Evolutionary conservation across 2,888 invertebrate genomes (phyloP).

Genomic region (Exocentrus adspersus): DNA sequence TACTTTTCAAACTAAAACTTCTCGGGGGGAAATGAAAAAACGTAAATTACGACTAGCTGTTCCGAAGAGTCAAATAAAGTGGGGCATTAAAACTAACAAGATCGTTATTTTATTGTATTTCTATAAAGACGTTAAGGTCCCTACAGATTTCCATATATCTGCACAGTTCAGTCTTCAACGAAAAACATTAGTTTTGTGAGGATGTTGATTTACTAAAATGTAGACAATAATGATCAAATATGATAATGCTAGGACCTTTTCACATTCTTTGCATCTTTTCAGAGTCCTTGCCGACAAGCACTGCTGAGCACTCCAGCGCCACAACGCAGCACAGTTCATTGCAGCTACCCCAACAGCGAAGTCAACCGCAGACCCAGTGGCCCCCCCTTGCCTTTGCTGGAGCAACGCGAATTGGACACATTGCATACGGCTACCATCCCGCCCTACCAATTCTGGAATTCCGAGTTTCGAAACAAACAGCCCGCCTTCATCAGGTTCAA

Average conservation of each 20-base stretch:
- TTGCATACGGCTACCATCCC: slow-evolving; percentile 86
- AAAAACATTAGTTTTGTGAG: too few species aligned
- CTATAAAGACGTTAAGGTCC: neutral
- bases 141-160: too few species aligned
- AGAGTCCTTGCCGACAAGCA: slow-evolving; percentile 81
- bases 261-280: too few species aligned
- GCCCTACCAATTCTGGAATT: slow-evolving; percentile 93
- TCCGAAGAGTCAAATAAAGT: slow-evolving; percentile 27
- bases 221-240: too few species aligned
- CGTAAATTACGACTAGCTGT: slow-evolving; percentile 26
- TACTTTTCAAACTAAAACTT: slow-evolving; percentile 33
- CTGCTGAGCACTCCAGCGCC: slow-evolving; percentile 74
- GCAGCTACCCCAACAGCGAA: slow-evolving; percentile 75
- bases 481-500: slow-evolving; percentile 82
- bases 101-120: neutral
- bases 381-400: slow-evolving; percentile 73
- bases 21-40: slow-evolving; percentile 15
- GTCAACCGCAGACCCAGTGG: slow-evolving; percentile 67
- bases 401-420: slow-evolving; percentile 86
- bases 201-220: too few species aligned
- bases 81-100: neutral
- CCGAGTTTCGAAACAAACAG: slow-evolving; percentile 91
- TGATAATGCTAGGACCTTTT: too few species aligned
- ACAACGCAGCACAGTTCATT: slow-evolving; percentile 68
- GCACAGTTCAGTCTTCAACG: neutral